These are phyloP conservation scores for Lagodon rhomboides DNA, from an alignment of 2,797 vertebrate genomes.

Conservation along the genomic window DNA sequence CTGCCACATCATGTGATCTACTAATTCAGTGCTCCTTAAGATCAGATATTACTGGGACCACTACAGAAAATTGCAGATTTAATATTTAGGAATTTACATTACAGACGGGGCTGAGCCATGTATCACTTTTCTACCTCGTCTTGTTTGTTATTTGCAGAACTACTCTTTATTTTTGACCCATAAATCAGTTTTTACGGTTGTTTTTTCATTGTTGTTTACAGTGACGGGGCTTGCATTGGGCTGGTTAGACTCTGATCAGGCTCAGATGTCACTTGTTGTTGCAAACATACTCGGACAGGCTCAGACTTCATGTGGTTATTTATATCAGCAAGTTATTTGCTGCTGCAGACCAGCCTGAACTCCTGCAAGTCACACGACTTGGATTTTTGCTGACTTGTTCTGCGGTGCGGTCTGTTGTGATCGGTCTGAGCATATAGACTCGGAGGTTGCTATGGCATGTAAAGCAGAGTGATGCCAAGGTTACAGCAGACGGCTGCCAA, in stretches of 20 bases:
- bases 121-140: not conserved
- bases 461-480: constrained; percentile 18
- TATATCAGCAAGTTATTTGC: constrained; percentile 89
- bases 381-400: constrained; percentile 51
- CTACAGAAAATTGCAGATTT: too few species aligned
- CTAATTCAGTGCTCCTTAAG: not conserved
- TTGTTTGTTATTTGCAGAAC: not conserved
- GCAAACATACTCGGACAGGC: constrained; percentile 60
- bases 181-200: constrained; percentile 5
- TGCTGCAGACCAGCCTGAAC: constrained; percentile 61
- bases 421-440: constrained; percentile 16
- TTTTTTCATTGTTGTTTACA: constrained; percentile 42
- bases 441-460: not conserved
- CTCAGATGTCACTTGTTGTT: constrained; percentile 73
- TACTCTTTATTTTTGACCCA: not conserved
- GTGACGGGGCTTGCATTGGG: constrained; percentile 12
- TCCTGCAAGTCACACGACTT: constrained; percentile 52
- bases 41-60: too few species aligned
- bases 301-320: constrained; percentile 84
- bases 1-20: not conserved
- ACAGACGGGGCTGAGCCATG: not conserved
- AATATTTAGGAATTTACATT: too few species aligned
- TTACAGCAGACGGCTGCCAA: not conserved
- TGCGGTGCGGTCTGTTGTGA: constrained; percentile 19
- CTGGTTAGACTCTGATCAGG: constrained; percentile 46